phyloP scores from a whole-genome alignment of 1,140 invertebrate species.

The Drosophila serrata region DNA sequence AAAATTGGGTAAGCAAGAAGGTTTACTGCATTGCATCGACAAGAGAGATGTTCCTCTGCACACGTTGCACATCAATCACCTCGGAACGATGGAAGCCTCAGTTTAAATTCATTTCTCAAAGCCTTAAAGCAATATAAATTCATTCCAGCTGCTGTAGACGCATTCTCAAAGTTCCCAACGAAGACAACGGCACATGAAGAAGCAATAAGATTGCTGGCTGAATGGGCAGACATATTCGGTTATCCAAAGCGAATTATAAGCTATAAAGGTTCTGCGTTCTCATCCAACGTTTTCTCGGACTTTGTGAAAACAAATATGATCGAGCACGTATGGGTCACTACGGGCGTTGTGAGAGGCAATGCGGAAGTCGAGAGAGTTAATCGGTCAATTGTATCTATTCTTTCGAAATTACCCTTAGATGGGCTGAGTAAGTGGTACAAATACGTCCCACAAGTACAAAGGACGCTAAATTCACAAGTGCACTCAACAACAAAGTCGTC shows the following conservation, averaged over 20 bases:
- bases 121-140: neutral
- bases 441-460: no score
- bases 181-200: neutral
- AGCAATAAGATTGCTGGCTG: neutral
- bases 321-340: neutral
- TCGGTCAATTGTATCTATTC: no score
- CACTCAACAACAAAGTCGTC: no score
- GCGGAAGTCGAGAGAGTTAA: neutral
- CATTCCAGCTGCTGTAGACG: neutral
- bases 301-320: slow-evolving; percentile 1
- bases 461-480: no score
- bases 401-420: no score
- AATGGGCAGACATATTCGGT: neutral
- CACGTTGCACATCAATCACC: neutral
- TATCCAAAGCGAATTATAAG: neutral
- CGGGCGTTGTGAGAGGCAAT: neutral
- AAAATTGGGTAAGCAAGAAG: slow-evolving; percentile 4
- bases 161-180: neutral
- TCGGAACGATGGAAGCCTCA: slow-evolving; percentile 5
- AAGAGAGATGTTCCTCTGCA: slow-evolving; percentile 1
- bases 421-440: no score
- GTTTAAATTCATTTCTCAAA: no score
- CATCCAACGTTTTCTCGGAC: neutral
- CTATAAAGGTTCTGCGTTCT: neutral
- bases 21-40: neutral